phyloP scores from a whole-genome alignment of 2,113 vertebrate species.

The Aegithalos caudatus region DNA sequence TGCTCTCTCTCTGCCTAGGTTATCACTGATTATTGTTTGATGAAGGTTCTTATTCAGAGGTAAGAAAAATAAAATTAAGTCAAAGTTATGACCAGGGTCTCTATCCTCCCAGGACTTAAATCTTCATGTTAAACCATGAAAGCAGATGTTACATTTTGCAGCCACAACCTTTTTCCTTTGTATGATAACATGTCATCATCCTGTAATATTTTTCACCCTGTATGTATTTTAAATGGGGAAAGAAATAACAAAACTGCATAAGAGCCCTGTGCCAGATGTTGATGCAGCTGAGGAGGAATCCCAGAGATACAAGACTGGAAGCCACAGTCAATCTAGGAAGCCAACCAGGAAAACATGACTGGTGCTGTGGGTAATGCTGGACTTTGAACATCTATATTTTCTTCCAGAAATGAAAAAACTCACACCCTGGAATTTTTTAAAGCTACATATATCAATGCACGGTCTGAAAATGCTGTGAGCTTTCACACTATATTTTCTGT shows the following conservation, averaged over 20 bases:
- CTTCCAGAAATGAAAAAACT: background rate
- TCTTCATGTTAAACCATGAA: background rate
- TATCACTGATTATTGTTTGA: background rate
- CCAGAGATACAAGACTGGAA: slow-evolving; percentile 1
- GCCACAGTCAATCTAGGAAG: background rate
- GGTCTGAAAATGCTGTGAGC: background rate
- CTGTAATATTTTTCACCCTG: background rate
- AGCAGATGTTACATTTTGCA: background rate
- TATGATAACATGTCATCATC: background rate
- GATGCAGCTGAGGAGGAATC: slow-evolving; percentile 22
- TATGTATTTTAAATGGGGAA: background rate
- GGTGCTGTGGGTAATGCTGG: background rate
- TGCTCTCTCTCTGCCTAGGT: background rate
- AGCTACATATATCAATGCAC: background rate
- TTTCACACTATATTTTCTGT: background rate
- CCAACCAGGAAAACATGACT: slow-evolving; percentile 40
- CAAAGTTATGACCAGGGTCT: background rate
- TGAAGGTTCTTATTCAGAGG: background rate
- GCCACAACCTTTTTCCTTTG: background rate
- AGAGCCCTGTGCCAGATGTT: slow-evolving; percentile 8
- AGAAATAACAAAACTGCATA: background rate
- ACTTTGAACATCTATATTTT: slow-evolving; percentile 6
- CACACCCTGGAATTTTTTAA: background rate
- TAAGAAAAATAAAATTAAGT: background rate
- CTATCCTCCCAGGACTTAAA: background rate